These are phyloP conservation scores for Colinus virginianus DNA, from an alignment of 2,113 vertebrate species.

Conservation along the genomic window DNA sequence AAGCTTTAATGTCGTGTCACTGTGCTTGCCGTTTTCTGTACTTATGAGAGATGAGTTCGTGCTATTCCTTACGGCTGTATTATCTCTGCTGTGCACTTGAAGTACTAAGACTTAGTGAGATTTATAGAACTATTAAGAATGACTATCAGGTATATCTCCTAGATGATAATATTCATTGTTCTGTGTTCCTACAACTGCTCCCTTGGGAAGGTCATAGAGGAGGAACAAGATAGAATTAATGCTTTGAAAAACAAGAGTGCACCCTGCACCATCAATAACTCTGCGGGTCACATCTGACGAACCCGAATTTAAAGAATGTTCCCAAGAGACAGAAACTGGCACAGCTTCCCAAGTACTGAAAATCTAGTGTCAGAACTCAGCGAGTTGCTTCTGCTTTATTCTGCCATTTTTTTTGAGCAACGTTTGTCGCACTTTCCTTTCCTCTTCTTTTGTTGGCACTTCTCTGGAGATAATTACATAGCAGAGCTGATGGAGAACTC, in stretches of 20 bases:
- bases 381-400: background rate
- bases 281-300: background rate
- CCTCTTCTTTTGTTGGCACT: background rate
- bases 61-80: background rate
- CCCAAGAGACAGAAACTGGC: background rate
- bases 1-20: background rate
- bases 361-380: rapidly evolving
- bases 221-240: constrained; percentile 19
- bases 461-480: rapidly evolving
- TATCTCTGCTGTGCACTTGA: background rate
- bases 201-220: constrained; percentile 14
- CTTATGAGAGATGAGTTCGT: background rate
- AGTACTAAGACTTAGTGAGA: constrained; percentile 18
- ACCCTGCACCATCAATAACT: background rate
- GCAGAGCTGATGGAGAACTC: background rate
- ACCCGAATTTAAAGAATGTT: background rate
- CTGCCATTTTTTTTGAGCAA: background rate
- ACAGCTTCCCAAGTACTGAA: background rate
- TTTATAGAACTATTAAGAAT: constrained; percentile 45
- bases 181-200: background rate
- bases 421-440: rapidly evolving
- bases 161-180: constrained; percentile 4
- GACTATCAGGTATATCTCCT: constrained; percentile 27
- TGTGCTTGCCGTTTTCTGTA: background rate
- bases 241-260: background rate